Evolutionary conservation across 2,888 invertebrate species (phyloP).

Genomic region (Eremobia ochroleuca): DNA sequence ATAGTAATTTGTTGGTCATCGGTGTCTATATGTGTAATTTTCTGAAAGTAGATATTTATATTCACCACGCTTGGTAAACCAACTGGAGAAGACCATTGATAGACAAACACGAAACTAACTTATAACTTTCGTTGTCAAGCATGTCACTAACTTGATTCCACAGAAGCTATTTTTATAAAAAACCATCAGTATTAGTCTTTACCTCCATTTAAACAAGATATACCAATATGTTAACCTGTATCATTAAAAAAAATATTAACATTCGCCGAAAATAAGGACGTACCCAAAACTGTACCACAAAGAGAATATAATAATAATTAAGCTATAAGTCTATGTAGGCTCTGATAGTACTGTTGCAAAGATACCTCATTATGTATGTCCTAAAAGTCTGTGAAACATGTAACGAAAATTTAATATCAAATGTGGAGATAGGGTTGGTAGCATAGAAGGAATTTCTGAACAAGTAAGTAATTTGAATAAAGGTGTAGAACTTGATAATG

Average conservation of each 20-base stretch:
- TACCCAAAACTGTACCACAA: constrained; percentile 13
- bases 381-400: constrained; percentile 49
- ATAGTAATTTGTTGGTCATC: neutral
- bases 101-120: neutral
- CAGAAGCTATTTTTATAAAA: neutral
- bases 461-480: constrained; percentile 1
- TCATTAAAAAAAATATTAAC: constrained; percentile 22
- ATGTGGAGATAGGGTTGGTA: constrained; percentile 39
- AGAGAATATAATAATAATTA: constrained; percentile 57
- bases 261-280: constrained; percentile 9
- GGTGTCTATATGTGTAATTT: neutral
- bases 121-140: neutral
- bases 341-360: constrained; percentile 43
- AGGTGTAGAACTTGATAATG: neutral
- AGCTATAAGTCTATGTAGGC: constrained; percentile 54
- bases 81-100: neutral
- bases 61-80: neutral
- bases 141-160: neutral
- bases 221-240: neutral
- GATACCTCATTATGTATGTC: constrained; percentile 49
- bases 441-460: constrained; percentile 3
- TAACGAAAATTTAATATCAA: constrained; percentile 57
- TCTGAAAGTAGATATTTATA: neutral
- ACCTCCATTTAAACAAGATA: neutral
- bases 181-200: constrained; percentile 13